Percentiles rank a stretch among this genome's conserved stretches.
These are phyloP conservation scores for Biston stratarius DNA, from an alignment of 2,888 invertebrate species.

Conservation along the genomic window DNA sequence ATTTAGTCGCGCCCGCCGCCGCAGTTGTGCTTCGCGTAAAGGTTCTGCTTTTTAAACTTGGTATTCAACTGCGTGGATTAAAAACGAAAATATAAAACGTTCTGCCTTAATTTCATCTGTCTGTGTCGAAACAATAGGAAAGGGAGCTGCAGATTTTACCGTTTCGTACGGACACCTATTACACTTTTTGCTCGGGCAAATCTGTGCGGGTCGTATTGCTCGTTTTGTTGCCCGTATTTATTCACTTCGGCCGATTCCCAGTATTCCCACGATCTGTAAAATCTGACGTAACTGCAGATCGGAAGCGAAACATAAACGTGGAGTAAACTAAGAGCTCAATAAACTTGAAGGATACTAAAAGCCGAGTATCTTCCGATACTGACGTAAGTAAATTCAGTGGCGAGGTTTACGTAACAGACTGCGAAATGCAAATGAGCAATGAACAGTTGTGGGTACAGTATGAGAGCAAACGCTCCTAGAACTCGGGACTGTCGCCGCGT, in stretches of 20 bases:
- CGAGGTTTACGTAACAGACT: slow-evolving; percentile 60
- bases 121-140: slow-evolving; percentile 70
- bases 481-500: slow-evolving; percentile 46
- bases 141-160: slow-evolving; percentile 61
- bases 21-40: slow-evolving; percentile 67
- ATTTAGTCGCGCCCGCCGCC: slow-evolving; percentile 57
- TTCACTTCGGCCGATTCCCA: slow-evolving; percentile 32
- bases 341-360: slow-evolving; percentile 37
- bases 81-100: slow-evolving; percentile 77
- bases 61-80: slow-evolving; percentile 73
- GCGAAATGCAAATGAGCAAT: slow-evolving; percentile 72
- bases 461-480: slow-evolving; percentile 63
- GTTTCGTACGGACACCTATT: slow-evolving; percentile 54
- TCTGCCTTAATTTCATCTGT: slow-evolving; percentile 74
- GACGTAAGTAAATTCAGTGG: slow-evolving; percentile 51
- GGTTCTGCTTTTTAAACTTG: slow-evolving; percentile 80
- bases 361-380: slow-evolving; percentile 44
- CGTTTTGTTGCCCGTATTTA: slow-evolving; percentile 40
- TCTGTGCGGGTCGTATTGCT: slow-evolving; percentile 33
- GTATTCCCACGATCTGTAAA: slow-evolving; percentile 22
- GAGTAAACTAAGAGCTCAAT: slow-evolving; percentile 33
- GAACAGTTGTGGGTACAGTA: slow-evolving; percentile 61
- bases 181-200: slow-evolving; percentile 44
- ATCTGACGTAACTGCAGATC: slow-evolving; percentile 24
- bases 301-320: slow-evolving; percentile 27